Evolutionary conservation across 2,113 vertebrate species (phyloP).

Genomic region (Microcebus murinus): DNA sequence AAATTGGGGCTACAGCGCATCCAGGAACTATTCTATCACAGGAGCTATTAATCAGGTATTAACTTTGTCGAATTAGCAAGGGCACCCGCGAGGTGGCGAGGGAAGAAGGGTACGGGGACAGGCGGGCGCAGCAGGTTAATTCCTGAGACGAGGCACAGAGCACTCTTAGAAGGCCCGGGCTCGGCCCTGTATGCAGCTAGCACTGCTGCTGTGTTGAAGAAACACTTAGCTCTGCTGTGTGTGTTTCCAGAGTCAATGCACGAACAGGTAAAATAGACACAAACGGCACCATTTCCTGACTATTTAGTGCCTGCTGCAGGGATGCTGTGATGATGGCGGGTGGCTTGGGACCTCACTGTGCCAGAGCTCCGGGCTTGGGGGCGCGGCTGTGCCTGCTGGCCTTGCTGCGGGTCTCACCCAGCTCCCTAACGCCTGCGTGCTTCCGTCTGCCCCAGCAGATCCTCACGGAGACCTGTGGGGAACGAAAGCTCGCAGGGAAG

Average conservation of each 20-base stretch:
- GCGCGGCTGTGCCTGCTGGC: fast-evolving
- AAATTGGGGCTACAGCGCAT: conserved; percentile 76
- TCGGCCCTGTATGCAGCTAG: neutral
- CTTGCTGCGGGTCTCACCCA: neutral
- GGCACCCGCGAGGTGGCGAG: conserved; percentile 18
- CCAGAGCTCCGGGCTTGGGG: fast-evolving
- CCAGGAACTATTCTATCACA: conserved; percentile 71
- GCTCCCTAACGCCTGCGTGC: too few relatives aligned
- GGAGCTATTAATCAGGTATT: conserved; percentile 82
- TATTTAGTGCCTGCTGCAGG: neutral
- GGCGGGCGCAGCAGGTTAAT: conserved; percentile 36
- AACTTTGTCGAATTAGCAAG: conserved; percentile 80
- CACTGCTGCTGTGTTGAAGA: neutral
- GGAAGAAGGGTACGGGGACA: neutral
- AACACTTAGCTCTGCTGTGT: neutral
- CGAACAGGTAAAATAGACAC: neutral
- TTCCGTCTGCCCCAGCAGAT: neutral
- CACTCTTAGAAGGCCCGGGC: neutral
- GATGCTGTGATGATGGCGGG: fast-evolving
- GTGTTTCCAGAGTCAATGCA: neutral
- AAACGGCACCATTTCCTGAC: neutral
- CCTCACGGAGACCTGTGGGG: too few relatives aligned
- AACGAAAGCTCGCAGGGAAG: neutral
- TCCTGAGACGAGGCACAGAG: conserved; percentile 12
- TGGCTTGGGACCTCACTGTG: fast-evolving